A percentile compares a stretch with the other conserved stretches of the same genome.
phyloP scores from a whole-genome alignment of 2,113 vertebrate genomes.

The Tympanuchus pallidicinctus region DNA sequence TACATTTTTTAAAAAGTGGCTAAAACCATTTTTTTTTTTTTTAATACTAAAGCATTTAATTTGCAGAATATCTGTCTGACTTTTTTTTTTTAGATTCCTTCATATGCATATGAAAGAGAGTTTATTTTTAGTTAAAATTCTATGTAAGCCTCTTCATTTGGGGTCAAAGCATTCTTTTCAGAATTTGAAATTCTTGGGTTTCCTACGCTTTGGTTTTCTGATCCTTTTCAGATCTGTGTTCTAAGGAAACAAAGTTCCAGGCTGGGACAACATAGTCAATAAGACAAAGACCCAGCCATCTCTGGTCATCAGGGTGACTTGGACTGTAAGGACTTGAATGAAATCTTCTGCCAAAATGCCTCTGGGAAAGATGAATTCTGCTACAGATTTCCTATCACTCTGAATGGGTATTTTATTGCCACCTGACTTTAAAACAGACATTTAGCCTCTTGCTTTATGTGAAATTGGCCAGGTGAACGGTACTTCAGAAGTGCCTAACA shows the following conservation, averaged over 20 bases:
- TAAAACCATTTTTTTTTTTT: neutral
- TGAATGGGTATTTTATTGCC: neutral
- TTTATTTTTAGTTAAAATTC: neutral
- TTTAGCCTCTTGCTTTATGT: neutral
- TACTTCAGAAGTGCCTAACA: neutral
- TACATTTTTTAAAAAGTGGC: neutral
- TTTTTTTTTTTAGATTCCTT: neutral
- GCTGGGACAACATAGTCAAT: neutral
- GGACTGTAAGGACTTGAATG: accelerated
- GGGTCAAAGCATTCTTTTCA: neutral
- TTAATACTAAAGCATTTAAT: neutral
- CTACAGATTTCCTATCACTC: neutral
- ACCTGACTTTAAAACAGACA: neutral
- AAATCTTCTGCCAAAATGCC: neutral
- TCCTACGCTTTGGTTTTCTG: neutral
- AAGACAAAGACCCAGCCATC: neutral
- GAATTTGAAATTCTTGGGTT: neutral
- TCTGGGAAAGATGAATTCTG: neutral
- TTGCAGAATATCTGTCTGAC: neutral
- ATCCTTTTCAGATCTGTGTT: neutral
- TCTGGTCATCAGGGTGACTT: neutral
- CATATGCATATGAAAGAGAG: neutral
- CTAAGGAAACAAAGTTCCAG: neutral
- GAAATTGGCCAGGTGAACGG: neutral
- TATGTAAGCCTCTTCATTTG: neutral